Percentiles rank a stretch among this genome's conserved stretches.
Conservation (phyloP, 2,888 invertebrate genomes). For the Syrphus vitripennis region DNA sequence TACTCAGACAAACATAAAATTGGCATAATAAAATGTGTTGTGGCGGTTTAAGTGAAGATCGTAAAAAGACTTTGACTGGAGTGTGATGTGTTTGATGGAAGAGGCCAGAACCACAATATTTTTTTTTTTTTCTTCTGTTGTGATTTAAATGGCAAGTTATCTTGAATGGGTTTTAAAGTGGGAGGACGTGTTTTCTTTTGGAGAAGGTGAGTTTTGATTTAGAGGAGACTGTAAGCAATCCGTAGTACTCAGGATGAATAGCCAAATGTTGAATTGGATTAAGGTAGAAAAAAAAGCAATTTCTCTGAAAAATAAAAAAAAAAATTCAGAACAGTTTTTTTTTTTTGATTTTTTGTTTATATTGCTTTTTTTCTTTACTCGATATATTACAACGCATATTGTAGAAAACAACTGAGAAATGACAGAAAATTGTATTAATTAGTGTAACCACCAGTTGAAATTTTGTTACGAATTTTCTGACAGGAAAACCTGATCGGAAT, state of each 20-base stretch:
- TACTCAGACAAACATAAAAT: constrained; percentile 25
- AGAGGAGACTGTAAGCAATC: neutral
- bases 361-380: too few relatives aligned
- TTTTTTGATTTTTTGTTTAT: too few relatives aligned
- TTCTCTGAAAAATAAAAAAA: too few relatives aligned
- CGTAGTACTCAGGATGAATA: neutral
- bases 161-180: neutral
- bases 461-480: too few relatives aligned
- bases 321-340: too few relatives aligned
- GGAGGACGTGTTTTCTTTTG: neutral
- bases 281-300: too few relatives aligned
- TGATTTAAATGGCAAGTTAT: neutral
- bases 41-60: constrained; percentile 8
- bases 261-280: neutral
- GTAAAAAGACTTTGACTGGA: constrained; percentile 17
- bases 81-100: neutral
- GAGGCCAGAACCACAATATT: neutral
- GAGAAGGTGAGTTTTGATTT: neutral
- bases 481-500: too few relatives aligned
- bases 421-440: too few relatives aligned
- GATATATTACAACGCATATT: too few relatives aligned
- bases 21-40: constrained; percentile 41
- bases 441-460: too few relatives aligned
- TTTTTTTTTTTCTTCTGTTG: neutral
- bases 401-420: too few relatives aligned